These are phyloP conservation scores for Callionymus lyra DNA, from an alignment of 2,113 vertebrate species.

Conservation along the genomic window DNA sequence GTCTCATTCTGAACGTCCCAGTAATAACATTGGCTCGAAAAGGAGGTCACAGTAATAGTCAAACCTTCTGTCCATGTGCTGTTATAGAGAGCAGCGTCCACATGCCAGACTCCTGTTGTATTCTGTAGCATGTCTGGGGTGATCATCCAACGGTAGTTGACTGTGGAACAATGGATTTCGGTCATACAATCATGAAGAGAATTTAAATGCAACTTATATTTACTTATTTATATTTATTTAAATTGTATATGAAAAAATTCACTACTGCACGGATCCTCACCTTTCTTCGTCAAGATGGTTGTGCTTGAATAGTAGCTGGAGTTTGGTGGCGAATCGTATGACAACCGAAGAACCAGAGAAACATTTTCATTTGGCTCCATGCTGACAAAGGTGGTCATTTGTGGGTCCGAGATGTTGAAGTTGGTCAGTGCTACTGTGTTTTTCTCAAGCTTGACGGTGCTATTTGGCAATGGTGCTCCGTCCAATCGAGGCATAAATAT, in stretches of 20 bases:
- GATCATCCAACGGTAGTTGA: conserved; percentile 63
- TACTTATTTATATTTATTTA: background rate
- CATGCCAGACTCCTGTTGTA: conserved; percentile 44
- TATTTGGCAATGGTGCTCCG: background rate
- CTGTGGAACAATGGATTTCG: background rate
- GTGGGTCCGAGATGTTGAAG: conserved; percentile 48
- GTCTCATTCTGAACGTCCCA: conserved; percentile 32
- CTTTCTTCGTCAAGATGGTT: conserved; percentile 29
- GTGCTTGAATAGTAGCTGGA: background rate
- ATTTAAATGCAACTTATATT: no score
- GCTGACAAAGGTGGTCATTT: conserved; percentile 44
- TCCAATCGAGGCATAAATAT: conserved; percentile 46
- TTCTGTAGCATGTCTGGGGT: conserved; percentile 52
- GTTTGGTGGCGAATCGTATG: conserved; percentile 17
- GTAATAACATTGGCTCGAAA: conserved; percentile 59
- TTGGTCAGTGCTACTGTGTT: conserved; percentile 11
- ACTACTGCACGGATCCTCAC: conserved; percentile 5
- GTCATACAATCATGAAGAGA: background rate
- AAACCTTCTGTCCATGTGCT: conserved; percentile 17
- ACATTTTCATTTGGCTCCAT: conserved; percentile 34
- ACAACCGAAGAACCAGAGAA: conserved; percentile 39
- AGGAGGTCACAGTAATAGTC: conserved; percentile 31
- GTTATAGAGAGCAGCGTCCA: conserved; percentile 35
- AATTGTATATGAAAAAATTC: background rate
- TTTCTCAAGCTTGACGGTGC: conserved; percentile 16